phyloP scores from a whole-genome alignment of 2,113 vertebrate species.

The Coptodon rendalli region DNA sequence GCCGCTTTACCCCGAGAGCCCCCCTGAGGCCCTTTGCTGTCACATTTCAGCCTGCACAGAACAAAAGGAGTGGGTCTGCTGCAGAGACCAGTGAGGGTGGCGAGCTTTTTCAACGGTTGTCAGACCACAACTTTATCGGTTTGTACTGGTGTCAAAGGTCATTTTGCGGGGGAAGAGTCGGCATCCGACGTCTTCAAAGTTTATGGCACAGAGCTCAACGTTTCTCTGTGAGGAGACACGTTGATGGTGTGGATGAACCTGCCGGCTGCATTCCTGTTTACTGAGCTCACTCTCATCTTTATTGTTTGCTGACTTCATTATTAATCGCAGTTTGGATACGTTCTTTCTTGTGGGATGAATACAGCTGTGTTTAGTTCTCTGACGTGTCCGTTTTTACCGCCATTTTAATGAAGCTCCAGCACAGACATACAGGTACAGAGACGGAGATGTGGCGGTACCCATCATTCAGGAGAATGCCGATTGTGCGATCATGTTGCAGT shows the following conservation, averaged over 20 bases:
- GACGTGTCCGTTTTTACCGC: neutral
- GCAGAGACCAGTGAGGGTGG: neutral
- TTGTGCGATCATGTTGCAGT: neutral
- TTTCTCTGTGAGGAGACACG: neutral
- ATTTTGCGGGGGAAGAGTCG: neutral
- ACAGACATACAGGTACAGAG: neutral
- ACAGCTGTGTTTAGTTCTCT: neutral
- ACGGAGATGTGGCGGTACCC: neutral
- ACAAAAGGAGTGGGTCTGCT: neutral
- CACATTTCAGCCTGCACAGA: neutral
- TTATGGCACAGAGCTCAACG: neutral
- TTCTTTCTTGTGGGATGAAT: neutral
- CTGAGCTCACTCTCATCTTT: neutral
- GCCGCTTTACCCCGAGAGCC: rapidly evolving
- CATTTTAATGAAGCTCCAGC: neutral
- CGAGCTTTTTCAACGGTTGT: rapidly evolving
- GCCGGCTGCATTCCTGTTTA: neutral
- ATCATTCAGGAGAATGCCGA: neutral
- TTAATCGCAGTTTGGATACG: neutral
- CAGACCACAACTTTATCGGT: neutral
- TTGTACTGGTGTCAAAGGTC: neutral
- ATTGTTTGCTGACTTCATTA: rapidly evolving
- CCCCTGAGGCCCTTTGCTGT: neutral
- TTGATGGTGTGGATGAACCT: neutral
- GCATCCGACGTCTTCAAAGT: neutral